A percentile compares a stretch with the other conserved stretches of the same genome.
These are phyloP conservation scores for Baronia brevicornis DNA, from an alignment of 2,888 invertebrate genomes.

Conservation along the genomic window DNA sequence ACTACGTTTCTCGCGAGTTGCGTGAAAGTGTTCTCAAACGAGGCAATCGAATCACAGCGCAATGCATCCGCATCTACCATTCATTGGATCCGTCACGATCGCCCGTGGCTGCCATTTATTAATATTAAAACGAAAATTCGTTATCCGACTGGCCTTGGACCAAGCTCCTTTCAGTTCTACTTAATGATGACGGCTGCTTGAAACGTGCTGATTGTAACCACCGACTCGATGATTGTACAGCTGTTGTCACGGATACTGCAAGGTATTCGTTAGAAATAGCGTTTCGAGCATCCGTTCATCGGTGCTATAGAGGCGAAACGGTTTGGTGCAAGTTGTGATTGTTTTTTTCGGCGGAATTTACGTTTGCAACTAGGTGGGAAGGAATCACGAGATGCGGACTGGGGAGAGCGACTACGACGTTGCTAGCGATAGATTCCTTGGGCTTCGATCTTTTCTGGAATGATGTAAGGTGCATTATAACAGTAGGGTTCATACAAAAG, in stretches of 20 bases:
- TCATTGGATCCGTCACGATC: conserved; percentile 61
- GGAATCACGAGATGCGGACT: too few species aligned
- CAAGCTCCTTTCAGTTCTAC: conserved; percentile 68
- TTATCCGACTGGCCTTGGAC: conserved; percentile 70
- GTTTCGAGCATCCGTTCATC: too few species aligned
- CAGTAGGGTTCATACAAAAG: conserved; percentile 16
- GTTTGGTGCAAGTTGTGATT: too few species aligned
- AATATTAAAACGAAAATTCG: conserved; percentile 73
- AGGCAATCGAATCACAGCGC: conserved; percentile 35
- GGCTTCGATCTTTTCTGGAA: too few species aligned
- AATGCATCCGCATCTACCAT: conserved; percentile 55
- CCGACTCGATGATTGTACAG: conserved; percentile 44
- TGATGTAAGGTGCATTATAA: too few species aligned
- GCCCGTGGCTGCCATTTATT: conserved; percentile 63
- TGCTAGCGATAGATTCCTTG: too few species aligned
- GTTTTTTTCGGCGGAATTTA: too few species aligned
- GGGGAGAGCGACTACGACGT: too few species aligned
- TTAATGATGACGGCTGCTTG: conserved; percentile 70
- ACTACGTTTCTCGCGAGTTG: conserved; percentile 25
- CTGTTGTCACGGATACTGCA: conserved; percentile 41
- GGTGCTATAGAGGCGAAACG: too few species aligned
- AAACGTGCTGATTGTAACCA: conserved; percentile 60
- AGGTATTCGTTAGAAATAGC: conserved; percentile 22
- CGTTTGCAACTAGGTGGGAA: too few species aligned
- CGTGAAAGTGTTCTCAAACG: conserved; percentile 51